Conservation (phyloP, 2,797 vertebrate species). For the Simalia tracyae region DNA sequence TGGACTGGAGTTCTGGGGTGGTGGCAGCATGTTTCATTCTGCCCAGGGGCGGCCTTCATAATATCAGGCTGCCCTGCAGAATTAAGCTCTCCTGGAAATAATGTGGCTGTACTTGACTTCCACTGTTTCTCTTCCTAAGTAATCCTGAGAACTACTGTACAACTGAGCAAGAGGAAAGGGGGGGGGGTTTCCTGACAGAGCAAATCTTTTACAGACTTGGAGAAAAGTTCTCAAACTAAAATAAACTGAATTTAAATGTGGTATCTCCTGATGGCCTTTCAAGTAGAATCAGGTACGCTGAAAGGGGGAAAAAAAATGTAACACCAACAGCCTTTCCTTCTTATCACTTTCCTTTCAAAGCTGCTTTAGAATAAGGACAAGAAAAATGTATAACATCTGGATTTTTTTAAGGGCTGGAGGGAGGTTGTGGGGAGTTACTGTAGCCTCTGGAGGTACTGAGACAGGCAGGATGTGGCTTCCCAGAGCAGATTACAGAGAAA, state of each 20-base stretch:
- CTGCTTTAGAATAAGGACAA: neutral
- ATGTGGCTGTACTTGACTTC: neutral
- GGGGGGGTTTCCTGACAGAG: neutral
- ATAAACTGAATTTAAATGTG: neutral
- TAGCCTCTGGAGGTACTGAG: neutral
- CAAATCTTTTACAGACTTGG: neutral
- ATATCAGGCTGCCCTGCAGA: neutral
- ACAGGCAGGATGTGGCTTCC: constrained; percentile 20
- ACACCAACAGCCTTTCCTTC: neutral
- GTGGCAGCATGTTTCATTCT: neutral
- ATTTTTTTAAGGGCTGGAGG: neutral
- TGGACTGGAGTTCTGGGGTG: neutral
- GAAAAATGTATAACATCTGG: constrained; percentile 12
- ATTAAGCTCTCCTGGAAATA: neutral
- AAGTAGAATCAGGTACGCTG: neutral
- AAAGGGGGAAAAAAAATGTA: neutral
- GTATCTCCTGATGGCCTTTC: neutral
- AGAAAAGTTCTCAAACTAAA: neutral
- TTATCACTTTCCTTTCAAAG: neutral
- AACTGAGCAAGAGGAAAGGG: neutral
- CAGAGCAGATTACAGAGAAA: constrained; percentile 7
- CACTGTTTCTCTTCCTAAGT: neutral
- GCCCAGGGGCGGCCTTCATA: neutral
- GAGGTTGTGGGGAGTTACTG: neutral
- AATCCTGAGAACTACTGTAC: neutral